These are phyloP conservation scores for Halictus ligatus DNA, from an alignment of 2,888 invertebrate species.

Conservation along the genomic window DNA sequence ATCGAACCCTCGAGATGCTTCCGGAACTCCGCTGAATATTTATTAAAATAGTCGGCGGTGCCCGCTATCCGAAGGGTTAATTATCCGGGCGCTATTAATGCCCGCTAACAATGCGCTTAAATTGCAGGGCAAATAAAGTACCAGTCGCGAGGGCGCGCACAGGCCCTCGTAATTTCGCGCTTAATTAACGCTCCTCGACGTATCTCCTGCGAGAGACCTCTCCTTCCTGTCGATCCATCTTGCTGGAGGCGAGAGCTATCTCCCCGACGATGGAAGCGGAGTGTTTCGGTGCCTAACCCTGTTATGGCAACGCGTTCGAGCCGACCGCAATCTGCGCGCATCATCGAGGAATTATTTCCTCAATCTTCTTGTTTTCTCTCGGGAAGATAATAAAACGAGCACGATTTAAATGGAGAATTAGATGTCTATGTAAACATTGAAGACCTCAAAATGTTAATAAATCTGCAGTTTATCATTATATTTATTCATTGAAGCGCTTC, in stretches of 20 bases:
- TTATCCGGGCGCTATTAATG: constrained; percentile 40
- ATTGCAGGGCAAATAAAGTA: constrained; percentile 35
- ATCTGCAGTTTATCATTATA: too few relatives aligned
- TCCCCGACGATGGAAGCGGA: constrained; percentile 8
- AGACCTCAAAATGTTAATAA: too few relatives aligned
- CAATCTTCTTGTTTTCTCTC: neutral
- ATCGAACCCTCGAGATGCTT: neutral
- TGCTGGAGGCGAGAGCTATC: constrained; percentile 27
- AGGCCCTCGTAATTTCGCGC: constrained; percentile 43
- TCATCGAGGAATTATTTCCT: neutral
- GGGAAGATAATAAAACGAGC: too few relatives aligned
- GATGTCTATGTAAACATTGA: too few relatives aligned
- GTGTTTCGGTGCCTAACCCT: constrained; percentile 31
- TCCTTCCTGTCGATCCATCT: constrained; percentile 42
- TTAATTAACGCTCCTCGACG: constrained; percentile 51
- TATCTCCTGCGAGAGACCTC: constrained; percentile 19
- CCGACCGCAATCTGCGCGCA: constrained; percentile 23
- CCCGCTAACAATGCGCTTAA: constrained; percentile 34
- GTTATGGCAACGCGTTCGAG: constrained; percentile 14
- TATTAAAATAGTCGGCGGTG: constrained; percentile 16
- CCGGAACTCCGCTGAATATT: neutral
- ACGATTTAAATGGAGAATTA: too few relatives aligned
- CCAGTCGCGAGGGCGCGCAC: neutral
- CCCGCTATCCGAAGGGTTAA: constrained; percentile 28
- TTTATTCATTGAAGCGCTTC: too few relatives aligned